These are phyloP conservation scores for Thamnaconus septentrionalis DNA, from an alignment of 2,113 vertebrate species.

Conservation along the genomic window DNA sequence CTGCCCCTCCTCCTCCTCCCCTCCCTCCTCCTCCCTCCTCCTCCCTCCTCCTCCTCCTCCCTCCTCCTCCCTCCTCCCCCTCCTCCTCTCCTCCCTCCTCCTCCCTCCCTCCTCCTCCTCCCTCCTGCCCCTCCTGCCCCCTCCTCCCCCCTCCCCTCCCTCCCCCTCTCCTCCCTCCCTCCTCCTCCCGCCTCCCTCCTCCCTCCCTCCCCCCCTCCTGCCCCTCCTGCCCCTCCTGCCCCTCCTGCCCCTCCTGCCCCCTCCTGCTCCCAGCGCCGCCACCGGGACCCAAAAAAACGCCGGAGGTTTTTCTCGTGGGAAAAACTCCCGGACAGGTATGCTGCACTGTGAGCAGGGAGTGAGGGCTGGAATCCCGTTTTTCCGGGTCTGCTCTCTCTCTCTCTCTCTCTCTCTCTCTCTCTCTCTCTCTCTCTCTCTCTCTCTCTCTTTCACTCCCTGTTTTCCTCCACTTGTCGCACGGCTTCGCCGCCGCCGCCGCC, in stretches of 20 bases:
- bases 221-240: too few species aligned
- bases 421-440: conserved; percentile 43
- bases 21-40: too few species aligned
- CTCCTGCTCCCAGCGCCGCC: conserved; percentile 22
- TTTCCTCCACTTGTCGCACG: conserved; percentile 46
- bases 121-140: too few species aligned
- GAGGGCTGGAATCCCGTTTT: conserved; percentile 74
- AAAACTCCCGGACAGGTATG: conserved; percentile 68
- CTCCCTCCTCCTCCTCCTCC: too few species aligned
- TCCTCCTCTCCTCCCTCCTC: too few species aligned
- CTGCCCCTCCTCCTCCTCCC: too few species aligned
- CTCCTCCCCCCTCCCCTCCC: too few species aligned
- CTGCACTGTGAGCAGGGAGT: conserved; percentile 62
- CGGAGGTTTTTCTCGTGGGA: conserved; percentile 77
- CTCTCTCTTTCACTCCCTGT: not conserved
- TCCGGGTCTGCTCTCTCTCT: conserved; percentile 65
- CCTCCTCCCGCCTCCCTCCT: not conserved
- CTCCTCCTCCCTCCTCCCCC: too few species aligned
- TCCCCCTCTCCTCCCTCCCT: too few species aligned
- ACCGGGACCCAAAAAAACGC: conserved; percentile 46
- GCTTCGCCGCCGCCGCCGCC: conserved; percentile 26
- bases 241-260: not conserved
- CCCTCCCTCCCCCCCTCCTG: not conserved
- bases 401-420: conserved; percentile 38
- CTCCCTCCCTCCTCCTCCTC: too few species aligned